phyloP scores from a whole-genome alignment of 2,113 vertebrate species.

The Pomatorhinus ruficollis region DNA sequence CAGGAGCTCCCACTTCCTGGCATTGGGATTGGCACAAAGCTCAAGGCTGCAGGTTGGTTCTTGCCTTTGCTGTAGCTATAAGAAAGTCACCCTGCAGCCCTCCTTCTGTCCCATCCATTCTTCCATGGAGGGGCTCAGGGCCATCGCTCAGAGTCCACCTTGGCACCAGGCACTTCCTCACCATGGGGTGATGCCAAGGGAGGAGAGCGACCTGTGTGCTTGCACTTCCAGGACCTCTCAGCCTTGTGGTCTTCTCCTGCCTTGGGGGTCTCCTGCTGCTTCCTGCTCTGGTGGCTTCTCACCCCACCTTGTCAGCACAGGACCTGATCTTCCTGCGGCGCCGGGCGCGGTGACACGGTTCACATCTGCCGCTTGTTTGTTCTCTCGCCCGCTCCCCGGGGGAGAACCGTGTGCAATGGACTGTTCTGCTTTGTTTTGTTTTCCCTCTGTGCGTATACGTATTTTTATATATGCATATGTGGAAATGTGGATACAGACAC shows the following conservation, averaged over 20 bases:
- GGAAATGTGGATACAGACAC: neutral
- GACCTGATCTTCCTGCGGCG: neutral
- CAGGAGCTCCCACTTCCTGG: neutral
- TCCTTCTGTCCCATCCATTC: neutral
- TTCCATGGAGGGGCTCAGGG: neutral
- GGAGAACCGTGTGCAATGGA: neutral
- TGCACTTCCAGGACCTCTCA: neutral
- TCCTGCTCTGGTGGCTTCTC: neutral
- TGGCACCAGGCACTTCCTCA: neutral
- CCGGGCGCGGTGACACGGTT: neutral
- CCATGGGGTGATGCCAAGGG: no score
- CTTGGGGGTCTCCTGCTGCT: neutral
- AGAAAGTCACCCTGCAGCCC: neutral
- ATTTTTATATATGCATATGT: neutral
- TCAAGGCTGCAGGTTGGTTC: neutral
- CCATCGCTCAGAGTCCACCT: neutral
- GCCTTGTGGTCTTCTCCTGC: neutral
- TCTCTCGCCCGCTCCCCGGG: neutral
- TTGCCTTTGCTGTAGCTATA: neutral
- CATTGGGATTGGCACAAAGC: neutral
- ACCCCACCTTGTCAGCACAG: fast-evolving
- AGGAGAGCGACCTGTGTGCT: neutral
- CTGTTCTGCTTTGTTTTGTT: neutral
- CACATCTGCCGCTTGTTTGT: neutral
- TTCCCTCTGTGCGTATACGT: neutral